Evolutionary conservation across 2,113 vertebrate genomes (phyloP).

Genomic region (Indicator indicator): DNA sequence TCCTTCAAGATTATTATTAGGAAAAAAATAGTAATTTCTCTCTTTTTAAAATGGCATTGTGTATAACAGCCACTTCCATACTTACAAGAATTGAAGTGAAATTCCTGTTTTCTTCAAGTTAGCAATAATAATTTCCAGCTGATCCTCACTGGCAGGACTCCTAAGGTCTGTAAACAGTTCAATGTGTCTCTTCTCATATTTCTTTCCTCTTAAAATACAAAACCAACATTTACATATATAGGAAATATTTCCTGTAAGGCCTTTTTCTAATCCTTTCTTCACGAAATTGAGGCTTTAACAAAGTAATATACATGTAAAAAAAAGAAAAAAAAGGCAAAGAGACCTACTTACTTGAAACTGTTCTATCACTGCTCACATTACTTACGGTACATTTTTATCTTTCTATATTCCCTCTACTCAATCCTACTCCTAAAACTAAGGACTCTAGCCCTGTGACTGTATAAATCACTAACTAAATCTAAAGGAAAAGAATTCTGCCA

Average conservation of each 20-base stretch:
- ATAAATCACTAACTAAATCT: neutral
- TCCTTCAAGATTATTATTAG: neutral
- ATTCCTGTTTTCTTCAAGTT: constrained; percentile 86
- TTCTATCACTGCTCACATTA: neutral
- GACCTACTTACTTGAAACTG: neutral
- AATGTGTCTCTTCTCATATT: constrained; percentile 85
- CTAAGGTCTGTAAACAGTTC: constrained; percentile 89
- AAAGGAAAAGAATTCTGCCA: neutral
- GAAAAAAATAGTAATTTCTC: neutral
- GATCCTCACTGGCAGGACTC: constrained; percentile 84
- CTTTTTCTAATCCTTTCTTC: neutral
- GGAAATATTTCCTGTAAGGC: neutral
- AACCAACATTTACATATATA: neutral
- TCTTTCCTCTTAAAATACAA: constrained; percentile 84
- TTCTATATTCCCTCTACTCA: neutral
- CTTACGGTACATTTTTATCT: neutral
- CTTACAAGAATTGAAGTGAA: constrained; percentile 96
- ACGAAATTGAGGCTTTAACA: neutral
- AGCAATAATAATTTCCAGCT: constrained; percentile 86
- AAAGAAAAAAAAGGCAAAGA: neutral
- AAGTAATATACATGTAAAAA: neutral
- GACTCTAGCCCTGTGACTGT: neutral
- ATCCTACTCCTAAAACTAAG: neutral
- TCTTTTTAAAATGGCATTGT: neutral
- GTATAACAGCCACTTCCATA: neutral